Conservation (phyloP, 2,888 invertebrate genomes). For the Arctia plantaginis region DNA sequence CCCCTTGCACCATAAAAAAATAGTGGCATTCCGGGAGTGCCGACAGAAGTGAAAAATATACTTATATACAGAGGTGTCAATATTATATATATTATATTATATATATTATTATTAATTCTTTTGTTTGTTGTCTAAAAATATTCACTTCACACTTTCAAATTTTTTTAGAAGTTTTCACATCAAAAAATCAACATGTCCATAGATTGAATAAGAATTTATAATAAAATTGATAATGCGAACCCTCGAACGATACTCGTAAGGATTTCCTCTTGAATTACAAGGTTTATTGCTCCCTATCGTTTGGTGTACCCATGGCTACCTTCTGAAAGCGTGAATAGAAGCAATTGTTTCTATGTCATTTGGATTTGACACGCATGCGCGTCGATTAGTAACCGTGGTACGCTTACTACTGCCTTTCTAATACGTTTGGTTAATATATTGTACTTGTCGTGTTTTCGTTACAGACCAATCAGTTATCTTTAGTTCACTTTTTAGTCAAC, state of each 20-base stretch:
- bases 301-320: slow-evolving; percentile 68
- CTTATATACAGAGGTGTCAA: too few species aligned
- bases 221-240: neutral
- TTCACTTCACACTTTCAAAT: too few species aligned
- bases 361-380: slow-evolving; percentile 79
- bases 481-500: neutral
- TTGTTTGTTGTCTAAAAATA: too few species aligned
- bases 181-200: too few species aligned
- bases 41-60: too few species aligned
- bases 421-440: slow-evolving; percentile 62
- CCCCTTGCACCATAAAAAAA: too few species aligned
- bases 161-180: too few species aligned
- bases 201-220: neutral
- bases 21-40: too few species aligned
- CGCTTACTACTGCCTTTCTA: slow-evolving; percentile 78
- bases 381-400: slow-evolving; percentile 78
- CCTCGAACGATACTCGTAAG: neutral
- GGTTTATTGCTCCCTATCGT: slow-evolving; percentile 45
- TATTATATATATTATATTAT: too few species aligned
- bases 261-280: neutral
- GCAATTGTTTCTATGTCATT: slow-evolving; percentile 78
- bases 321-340: slow-evolving; percentile 64
- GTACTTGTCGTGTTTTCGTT: slow-evolving; percentile 42
- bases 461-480: slow-evolving; percentile 30
- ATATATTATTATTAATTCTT: too few species aligned